phyloP scores from a whole-genome alignment of 2,797 vertebrate genomes.

The Scarus forsteni region DNA sequence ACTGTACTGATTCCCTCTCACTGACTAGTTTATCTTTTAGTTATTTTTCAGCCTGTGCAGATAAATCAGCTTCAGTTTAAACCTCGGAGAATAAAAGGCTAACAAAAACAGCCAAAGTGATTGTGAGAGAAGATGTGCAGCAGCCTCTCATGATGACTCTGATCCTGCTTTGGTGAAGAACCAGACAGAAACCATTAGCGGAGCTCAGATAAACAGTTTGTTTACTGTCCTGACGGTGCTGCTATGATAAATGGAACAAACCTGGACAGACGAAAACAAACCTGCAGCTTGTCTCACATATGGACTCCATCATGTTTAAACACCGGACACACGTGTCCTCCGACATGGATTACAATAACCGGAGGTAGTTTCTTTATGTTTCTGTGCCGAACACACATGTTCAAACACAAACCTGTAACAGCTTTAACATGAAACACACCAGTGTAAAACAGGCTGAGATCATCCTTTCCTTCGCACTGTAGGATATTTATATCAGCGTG shows the following conservation, averaged over 20 bases:
- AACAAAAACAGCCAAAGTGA: too few species aligned
- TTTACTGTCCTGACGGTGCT: not conserved
- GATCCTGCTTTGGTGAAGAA: too few species aligned
- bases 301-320: not conserved
- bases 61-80: too few species aligned
- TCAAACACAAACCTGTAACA: not conserved
- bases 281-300: not conserved
- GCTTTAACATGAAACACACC: not conserved
- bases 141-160: too few species aligned
- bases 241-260: not conserved
- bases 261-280: not conserved
- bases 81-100: too few species aligned
- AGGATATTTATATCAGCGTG: not conserved
- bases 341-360: not conserved
- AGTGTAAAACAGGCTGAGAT: conserved; percentile 9
- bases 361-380: not conserved
- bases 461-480: not conserved
- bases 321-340: not conserved
- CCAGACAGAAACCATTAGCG: not conserved
- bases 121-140: too few species aligned
- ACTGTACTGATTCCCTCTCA: too few species aligned
- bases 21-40: too few species aligned
- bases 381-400: not conserved
- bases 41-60: too few species aligned
- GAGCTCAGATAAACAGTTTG: not conserved